Base-by-base conservation (phyloP, 2,113 vertebrate genomes). In the Cheilinus undulatus region DNA sequence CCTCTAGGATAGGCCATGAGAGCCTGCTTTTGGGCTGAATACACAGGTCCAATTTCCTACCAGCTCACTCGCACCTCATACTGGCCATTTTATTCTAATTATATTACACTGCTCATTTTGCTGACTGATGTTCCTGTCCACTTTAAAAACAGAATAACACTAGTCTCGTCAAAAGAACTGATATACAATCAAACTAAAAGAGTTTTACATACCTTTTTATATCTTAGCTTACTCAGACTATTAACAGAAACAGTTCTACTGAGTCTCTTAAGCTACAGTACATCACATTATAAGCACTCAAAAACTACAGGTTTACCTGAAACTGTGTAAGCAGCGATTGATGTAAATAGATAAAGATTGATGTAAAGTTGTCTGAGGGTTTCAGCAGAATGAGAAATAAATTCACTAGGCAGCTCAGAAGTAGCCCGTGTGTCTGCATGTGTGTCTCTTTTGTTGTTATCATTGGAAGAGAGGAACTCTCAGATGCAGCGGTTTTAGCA, bases 401-500 rank as follows among this genome's bases (percentile, higher is more conserved):
- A 22, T 76, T 76, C 3, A 11, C 14, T 69, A 67, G 81, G 26
- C 48, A 54, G 22, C 45, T 69, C 50, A 77, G 74, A 68, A 59
- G 80, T 70, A 72, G 64, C 67, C 42, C 28, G 30, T 67, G 42
- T 68, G 69, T 82, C 26, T 67, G n/a, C 30, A 22, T 64, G 58
- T 77, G 65, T 72, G 5, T 73, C n/a, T n/a, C n/a, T n/a, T 56
- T 68, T 82, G 69, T 77, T 89, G 83, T 87, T 88, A 86, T 83
- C 77, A 56, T 75, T 88, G 83, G 73, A 65, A 85, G 82, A 12
- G 61, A 88, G 87, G 78, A 87, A 84, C 88, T 89, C 89, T 84
- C 87, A 89, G 77, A 88, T 89, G 82, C 80, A 72, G 86, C 50
- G 87, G 89, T 90, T 90, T 89, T 22, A n/a, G 86, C 76, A 12